Base-by-base conservation (phyloP, 2,113 vertebrate species). In the Tachysurus fulvidraco region DNA sequence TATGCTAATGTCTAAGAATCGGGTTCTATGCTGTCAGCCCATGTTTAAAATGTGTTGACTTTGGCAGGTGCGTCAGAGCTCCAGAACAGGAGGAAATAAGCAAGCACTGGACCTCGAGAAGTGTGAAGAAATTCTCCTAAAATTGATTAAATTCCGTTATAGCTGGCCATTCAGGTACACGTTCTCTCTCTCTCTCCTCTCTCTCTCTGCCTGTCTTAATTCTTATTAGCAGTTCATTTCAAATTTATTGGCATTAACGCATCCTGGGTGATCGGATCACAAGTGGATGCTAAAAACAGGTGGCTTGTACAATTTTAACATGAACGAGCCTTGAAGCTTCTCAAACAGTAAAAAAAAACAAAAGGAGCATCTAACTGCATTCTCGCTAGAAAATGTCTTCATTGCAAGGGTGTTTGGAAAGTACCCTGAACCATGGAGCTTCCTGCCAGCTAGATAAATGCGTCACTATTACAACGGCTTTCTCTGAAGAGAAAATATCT, bases 91-190 rank as follows among this genome's bases (percentile, higher is more conserved):
- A 88, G 94, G 0, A 83, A 94, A 90, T 91, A 93, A 96, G 89
- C 96, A 98, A 87, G 95, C 79, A 81, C 90, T 96, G 1, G 97
- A 99, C 91, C 69, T 99, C 89, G 96, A 98, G 93, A 97, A 96
- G 85, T 98, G 98, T 71, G 97, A 98, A 88, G 98, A 99, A 67
- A 97, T 99, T 88, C 94, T 99, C 25, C 94, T 94, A 90, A 99
- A 98, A 88, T 92, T 99, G 52, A 92, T 95, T n/a, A 98, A 98
- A 88, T 99, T 96, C 91, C 96, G 98, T 84, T 96, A 96, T 92
- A 99, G 98, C 92, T 99, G 98, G 98, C 98, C 98, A 19, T 99
- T 99, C 95, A 97, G 98, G 98, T 99, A 76, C 73, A 93, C 46
- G 1, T 2, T 25, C 9, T 16, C 11, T 41, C 28, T 28, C 44